These are phyloP conservation scores for Psophia crepitans DNA, from an alignment of 2,113 vertebrate genomes.

Conservation along the genomic window DNA sequence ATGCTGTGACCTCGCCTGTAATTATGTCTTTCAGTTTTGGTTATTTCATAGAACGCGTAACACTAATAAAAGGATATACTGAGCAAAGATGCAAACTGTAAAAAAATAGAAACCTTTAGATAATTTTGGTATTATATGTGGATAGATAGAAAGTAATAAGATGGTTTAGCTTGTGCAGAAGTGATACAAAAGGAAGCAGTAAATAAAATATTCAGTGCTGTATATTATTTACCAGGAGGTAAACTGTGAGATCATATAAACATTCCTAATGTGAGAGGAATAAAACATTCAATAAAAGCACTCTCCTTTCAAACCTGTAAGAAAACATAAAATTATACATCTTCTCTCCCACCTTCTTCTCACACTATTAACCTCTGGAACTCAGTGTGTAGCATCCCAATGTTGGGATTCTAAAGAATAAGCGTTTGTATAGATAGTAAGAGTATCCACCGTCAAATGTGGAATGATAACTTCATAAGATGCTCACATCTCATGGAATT, in stretches of 20 bases:
- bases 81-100: neutral
- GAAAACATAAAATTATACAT: neutral
- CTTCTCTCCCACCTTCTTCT: neutral
- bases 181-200: neutral
- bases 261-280: neutral
- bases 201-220: neutral
- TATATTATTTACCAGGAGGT: neutral
- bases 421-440: neutral
- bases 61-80: neutral
- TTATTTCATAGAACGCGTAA: neutral
- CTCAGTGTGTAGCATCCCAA: neutral
- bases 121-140: neutral
- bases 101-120: neutral
- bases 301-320: neutral
- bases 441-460: neutral
- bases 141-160: neutral
- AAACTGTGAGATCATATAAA: neutral
- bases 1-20: neutral
- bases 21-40: conserved; percentile 11
- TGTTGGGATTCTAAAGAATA: neutral
- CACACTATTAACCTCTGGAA: neutral
- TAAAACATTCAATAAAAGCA: conserved; percentile 8
- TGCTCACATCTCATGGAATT: neutral
- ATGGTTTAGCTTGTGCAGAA: neutral
- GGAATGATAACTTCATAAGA: neutral